Base-by-base conservation (phyloP, 2,888 invertebrate species). In the Lepidocyrtoides sp. region DNA sequence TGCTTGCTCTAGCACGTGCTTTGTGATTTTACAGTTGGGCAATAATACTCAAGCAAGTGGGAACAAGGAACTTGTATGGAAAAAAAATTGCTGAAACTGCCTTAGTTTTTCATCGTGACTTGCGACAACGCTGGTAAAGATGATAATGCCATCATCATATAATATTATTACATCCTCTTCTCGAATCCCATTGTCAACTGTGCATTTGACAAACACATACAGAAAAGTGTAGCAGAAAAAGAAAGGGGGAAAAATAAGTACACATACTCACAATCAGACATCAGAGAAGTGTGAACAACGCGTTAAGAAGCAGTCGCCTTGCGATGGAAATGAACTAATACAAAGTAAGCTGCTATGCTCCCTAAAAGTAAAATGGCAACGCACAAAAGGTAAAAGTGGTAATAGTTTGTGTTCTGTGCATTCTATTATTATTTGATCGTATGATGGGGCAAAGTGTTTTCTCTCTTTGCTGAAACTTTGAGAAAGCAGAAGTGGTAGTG, bases 1-100 rank as follows among this genome's bases (percentile, higher is more conserved):
- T 66, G 66, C 32, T 17, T 32, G 32, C 66, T 29, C 44, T 48
- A 23, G 54, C 79, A 79, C 79, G 79, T 79, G 79, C 79, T 79
- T 51, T 26, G 29, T 54, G 54, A 48, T 75, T 75, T 75, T 75
- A 20, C 41, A 75, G 44, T 51, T n/a, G 23, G 8, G 26, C 23
- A 29, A 79, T 48, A 79, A 29, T 79, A 51, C 7, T 23, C 26
- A 23, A 54, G 10, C 23, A 14, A 79, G 17, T 10, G 14, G 23
- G 29, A 23, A 23, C 4, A 4, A 51, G 48, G n/a, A n/a, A n/a
- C n/a, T n/a, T n/a, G n/a, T n/a, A n/a, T n/a, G n/a, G n/a, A n/a
- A n/a, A 79, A 51, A 51, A 29, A 79, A 79, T 8, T 29, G 79
- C 66, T 66, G 66, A 66, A 12, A n/a, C n/a, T n/a, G n/a, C n/a